Evolutionary conservation across 2,888 invertebrate species (phyloP).

Genomic region (Eupithecia tripunctaria): DNA sequence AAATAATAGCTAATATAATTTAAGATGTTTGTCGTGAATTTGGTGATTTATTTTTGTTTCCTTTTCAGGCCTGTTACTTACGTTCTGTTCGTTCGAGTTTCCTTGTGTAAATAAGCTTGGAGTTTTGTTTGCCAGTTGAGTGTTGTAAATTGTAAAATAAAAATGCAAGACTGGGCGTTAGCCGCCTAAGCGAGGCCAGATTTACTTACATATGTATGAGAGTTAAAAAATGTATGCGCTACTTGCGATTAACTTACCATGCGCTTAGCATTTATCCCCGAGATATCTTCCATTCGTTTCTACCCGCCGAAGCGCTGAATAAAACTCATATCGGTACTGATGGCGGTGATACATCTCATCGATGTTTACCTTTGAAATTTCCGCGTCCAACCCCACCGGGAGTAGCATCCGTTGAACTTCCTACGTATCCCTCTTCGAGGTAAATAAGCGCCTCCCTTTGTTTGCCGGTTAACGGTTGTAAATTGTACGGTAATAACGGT

Average conservation of each 20-base stretch:
- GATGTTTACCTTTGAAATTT: slow-evolving; percentile 61
- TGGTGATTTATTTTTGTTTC: slow-evolving; percentile 77
- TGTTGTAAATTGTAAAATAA: slow-evolving; percentile 60
- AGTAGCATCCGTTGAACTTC: slow-evolving; percentile 58
- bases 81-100: slow-evolving; percentile 72
- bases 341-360: slow-evolving; percentile 51
- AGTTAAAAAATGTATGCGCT: background rate
- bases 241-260: slow-evolving; percentile 45
- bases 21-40: slow-evolving; percentile 74
- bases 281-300: background rate
- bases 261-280: slow-evolving; percentile 26
- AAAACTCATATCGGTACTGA: slow-evolving; percentile 39
- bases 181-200: slow-evolving; percentile 32
- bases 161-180: slow-evolving; percentile 53
- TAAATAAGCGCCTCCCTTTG: slow-evolving; percentile 68
- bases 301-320: background rate
- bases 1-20: slow-evolving; percentile 64
- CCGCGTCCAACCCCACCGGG: slow-evolving; percentile 48
- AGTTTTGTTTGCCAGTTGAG: slow-evolving; percentile 74
- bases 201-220: background rate
- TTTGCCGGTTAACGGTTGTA: slow-evolving; percentile 68
- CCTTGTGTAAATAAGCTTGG: slow-evolving; percentile 75
- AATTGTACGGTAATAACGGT: slow-evolving; percentile 70
- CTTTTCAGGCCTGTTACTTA: slow-evolving; percentile 61
- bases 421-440: slow-evolving; percentile 55